Conservation (phyloP, 2,888 invertebrate species). For the Eupithecia centaureata region DNA sequence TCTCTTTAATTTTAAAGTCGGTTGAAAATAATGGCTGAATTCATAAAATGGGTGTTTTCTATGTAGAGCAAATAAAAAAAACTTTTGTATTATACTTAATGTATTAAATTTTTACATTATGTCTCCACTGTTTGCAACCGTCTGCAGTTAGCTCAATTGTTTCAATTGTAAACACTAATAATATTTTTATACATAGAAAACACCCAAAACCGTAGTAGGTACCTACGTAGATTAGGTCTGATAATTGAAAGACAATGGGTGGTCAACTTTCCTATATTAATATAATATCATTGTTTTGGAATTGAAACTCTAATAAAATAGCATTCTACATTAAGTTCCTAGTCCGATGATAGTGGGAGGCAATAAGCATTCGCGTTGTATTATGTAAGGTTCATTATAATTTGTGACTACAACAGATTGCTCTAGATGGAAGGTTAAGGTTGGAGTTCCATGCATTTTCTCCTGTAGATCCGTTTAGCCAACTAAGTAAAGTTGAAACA, state of each 20-base stretch:
- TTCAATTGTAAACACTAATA: no score
- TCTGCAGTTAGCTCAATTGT: no score
- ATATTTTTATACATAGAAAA: not conserved
- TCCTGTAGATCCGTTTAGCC: not conserved
- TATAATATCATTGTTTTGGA: conserved; percentile 8
- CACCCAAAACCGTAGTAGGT: not conserved
- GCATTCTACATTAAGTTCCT: conserved; percentile 19
- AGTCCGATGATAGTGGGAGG: conserved; percentile 14
- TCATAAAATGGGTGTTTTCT: no score
- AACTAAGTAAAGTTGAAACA: not conserved
- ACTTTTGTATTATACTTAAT: no score
- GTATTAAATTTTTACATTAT: no score
- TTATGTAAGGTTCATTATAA: conserved; percentile 28
- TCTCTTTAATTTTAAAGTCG: no score
- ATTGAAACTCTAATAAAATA: conserved; percentile 7
- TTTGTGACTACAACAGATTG: conserved; percentile 17
- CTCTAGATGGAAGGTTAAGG: conserved; percentile 30
- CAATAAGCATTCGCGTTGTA: conserved; percentile 11
- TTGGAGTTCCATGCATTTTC: conserved; percentile 13
- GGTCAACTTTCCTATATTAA: conserved; percentile 1
- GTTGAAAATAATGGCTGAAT: no score
- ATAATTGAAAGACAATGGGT: not conserved
- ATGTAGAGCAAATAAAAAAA: no score
- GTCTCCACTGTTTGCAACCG: no score
- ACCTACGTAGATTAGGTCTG: not conserved